A percentile compares a stretch with the other conserved stretches of the same genome.
Evolutionary conservation across 2,113 vertebrate species (phyloP).

Genomic region (Cephalopterus ornatus): DNA sequence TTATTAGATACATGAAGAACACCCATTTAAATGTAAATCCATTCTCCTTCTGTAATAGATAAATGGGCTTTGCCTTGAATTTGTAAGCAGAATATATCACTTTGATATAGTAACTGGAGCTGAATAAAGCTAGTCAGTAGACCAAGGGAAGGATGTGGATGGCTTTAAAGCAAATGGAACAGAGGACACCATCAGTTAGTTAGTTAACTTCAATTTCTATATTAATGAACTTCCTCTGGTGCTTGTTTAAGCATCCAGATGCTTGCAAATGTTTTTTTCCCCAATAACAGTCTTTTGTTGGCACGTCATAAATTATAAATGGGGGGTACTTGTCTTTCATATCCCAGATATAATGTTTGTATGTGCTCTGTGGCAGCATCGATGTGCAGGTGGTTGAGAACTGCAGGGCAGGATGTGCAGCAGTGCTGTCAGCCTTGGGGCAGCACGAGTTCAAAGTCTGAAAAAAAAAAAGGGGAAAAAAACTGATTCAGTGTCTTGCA

Average conservation of each 20-base stretch:
- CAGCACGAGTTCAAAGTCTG: neutral
- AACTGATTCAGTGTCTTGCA: rapidly evolving
- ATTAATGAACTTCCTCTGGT: constrained; percentile 43
- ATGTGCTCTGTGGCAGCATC: neutral
- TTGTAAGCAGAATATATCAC: constrained; percentile 32
- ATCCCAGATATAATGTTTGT: neutral
- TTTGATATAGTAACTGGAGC: neutral
- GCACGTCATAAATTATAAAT: neutral
- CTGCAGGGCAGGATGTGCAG: neutral
- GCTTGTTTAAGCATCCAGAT: constrained; percentile 16
- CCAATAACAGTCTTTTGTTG: neutral
- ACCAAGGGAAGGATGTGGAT: neutral
- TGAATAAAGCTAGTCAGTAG: constrained; percentile 8
- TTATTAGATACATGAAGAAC: constrained; percentile 43
- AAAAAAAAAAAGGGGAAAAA: neutral
- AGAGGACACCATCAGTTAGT: neutral
- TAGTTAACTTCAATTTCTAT: constrained; percentile 59
- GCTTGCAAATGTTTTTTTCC: neutral
- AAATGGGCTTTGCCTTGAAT: constrained; percentile 46
- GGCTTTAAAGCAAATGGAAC: neutral
- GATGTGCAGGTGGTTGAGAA: rapidly evolving
- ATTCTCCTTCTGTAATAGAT: neutral
- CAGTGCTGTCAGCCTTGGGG: neutral
- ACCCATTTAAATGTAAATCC: constrained; percentile 53
- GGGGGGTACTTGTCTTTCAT: neutral